Percentiles rank a stretch among this genome's conserved stretches.
Evolutionary conservation across 2,113 vertebrate genomes (phyloP).

Genomic region (Microcebus jonahi): DNA sequence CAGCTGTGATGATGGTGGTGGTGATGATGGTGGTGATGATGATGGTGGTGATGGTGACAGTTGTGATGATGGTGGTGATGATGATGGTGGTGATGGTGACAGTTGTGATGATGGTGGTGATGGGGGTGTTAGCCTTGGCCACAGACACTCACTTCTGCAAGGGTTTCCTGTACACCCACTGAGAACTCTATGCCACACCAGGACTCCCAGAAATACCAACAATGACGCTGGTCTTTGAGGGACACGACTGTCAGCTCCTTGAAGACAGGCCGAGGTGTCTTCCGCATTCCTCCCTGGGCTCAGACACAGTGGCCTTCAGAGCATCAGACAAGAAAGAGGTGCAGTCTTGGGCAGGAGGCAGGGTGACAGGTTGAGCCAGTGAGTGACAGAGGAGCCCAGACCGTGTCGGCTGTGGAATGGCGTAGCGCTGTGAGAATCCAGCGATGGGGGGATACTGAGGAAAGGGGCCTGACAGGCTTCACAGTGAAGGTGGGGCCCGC

Average conservation of each 20-base stretch:
- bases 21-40: fast-evolving
- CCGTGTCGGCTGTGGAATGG: background rate
- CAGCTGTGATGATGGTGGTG: too few relatives aligned
- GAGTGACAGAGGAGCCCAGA: background rate
- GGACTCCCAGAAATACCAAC: background rate
- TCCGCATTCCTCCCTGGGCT: background rate
- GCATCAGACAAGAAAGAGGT: background rate
- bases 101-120: background rate
- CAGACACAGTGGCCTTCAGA: background rate
- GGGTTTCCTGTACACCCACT: background rate
- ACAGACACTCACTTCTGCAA: background rate
- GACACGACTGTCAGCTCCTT: too few relatives aligned
- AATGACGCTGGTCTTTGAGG: background rate
- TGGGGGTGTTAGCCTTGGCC: background rate
- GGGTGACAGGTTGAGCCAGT: background rate
- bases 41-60: fast-evolving
- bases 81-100: background rate
- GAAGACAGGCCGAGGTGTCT: background rate
- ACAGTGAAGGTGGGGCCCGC: background rate
- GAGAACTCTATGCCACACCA: background rate
- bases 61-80: background rate
- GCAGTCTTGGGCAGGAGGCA: background rate
- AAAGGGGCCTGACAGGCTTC: background rate
- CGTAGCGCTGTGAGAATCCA: background rate
- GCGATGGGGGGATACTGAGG: background rate